Percentiles rank a stretch among this genome's conserved stretches.
These are phyloP conservation scores for Cancer borealis DNA, from an alignment of 2,888 invertebrate species.

Conservation along the genomic window DNA sequence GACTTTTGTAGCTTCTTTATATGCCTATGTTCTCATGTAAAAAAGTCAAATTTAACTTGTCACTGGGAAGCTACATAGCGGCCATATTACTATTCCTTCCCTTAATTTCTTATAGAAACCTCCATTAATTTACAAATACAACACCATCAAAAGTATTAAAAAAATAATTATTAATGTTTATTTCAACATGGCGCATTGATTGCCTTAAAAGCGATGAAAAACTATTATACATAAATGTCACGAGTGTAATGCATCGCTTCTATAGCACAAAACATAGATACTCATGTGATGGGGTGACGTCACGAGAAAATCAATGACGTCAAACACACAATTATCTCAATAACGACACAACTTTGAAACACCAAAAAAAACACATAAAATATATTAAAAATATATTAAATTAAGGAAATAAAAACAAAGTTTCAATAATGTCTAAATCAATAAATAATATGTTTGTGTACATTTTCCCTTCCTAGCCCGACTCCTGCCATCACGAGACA, in stretches of 20 bases:
- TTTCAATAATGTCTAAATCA: slow-evolving; percentile 27
- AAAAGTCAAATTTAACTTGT: background rate
- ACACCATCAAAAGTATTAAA: background rate
- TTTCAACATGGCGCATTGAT: background rate
- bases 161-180: background rate
- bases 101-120: background rate
- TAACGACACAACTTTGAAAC: slow-evolving; percentile 19
- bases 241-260: background rate
- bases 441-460: slow-evolving; percentile 56
- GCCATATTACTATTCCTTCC: background rate
- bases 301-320: slow-evolving; percentile 60
- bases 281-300: slow-evolving; percentile 73
- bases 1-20: background rate
- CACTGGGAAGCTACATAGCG: background rate
- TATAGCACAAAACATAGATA: background rate
- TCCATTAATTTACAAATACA: background rate
- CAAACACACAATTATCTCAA: background rate
- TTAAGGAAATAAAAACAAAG: background rate
- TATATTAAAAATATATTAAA: background rate
- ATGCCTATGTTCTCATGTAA: background rate
- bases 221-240: background rate
- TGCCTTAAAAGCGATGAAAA: background rate
- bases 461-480: slow-evolving; percentile 47
- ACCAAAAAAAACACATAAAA: background rate
- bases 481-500: slow-evolving; percentile 62